Evolutionary conservation across 2,797 vertebrate genomes (phyloP).

Genomic region (Ctenosaura bakeri): DNA sequence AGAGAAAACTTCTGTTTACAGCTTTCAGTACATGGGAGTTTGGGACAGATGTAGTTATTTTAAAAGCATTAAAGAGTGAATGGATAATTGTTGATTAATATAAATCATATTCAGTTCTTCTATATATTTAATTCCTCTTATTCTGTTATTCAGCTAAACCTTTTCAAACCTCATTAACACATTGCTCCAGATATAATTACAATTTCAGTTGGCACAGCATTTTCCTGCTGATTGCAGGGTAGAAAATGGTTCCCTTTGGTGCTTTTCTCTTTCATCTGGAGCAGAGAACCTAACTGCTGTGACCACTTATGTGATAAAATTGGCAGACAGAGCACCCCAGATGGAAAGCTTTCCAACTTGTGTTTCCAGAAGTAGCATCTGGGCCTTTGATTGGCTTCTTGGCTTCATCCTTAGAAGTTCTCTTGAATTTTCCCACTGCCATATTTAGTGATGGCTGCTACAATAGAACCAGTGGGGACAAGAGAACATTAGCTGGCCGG

Average conservation of each 20-base stretch:
- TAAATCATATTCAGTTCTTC: conserved; percentile 52
- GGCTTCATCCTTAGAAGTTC: conserved; percentile 66
- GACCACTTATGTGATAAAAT: conserved; percentile 79
- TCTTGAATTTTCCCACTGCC: conserved; percentile 57
- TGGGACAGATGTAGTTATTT: conserved; percentile 30
- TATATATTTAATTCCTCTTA: conserved; percentile 49
- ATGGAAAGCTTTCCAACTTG: conserved; percentile 71
- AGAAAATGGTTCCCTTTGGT: conserved; percentile 79
- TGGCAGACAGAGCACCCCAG: conserved; percentile 75
- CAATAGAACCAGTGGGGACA: conserved; percentile 37
- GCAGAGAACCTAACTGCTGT: conserved; percentile 78
- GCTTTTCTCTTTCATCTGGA: conserved; percentile 79
- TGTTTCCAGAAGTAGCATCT: conserved; percentile 71
- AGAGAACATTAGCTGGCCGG: conserved; percentile 7
- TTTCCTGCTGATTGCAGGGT: conserved; percentile 78
- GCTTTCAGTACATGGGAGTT: conserved; percentile 1
- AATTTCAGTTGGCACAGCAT: conserved; percentile 75
- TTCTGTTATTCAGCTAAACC: conserved; percentile 66
- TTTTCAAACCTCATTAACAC: conserved; percentile 78
- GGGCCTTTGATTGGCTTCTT: conserved; percentile 66
- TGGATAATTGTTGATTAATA: conserved; percentile 54
- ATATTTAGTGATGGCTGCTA: conserved; percentile 54
- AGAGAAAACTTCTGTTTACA: neutral
- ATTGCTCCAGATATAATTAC: conserved; percentile 75
- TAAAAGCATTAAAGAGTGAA: conserved; percentile 44